A percentile compares a stretch with the other conserved stretches of the same genome.
phyloP scores from a whole-genome alignment of 2,888 invertebrate species.

The Netelia virgata region DNA sequence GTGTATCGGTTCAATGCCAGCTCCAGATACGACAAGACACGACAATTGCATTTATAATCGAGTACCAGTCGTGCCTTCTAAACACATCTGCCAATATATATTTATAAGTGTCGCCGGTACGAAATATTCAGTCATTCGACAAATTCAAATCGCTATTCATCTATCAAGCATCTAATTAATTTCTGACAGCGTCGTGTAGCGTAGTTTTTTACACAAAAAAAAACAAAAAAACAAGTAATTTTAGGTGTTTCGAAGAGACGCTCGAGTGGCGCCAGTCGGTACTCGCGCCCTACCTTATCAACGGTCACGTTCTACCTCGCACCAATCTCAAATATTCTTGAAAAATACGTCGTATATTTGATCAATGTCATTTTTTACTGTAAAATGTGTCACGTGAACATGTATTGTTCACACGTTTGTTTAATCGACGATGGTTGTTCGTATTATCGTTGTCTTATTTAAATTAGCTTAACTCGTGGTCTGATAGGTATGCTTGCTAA shows the following conservation, averaged over 20 bases:
- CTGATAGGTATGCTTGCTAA: not conserved
- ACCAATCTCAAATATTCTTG: not conserved
- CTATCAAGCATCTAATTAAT: too few species aligned
- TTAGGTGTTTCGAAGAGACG: too few species aligned
- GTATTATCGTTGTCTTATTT: not conserved
- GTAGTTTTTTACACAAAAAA: too few species aligned
- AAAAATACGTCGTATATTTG: not conserved
- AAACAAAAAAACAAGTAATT: not conserved
- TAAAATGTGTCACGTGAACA: too few species aligned
- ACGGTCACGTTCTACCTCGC: too few species aligned
- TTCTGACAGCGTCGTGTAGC: not conserved
- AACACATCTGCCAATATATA: too few species aligned
- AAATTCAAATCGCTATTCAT: not conserved
- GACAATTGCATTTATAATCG: conserved; percentile 33
- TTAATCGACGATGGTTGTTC: not conserved
- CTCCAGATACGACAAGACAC: not conserved
- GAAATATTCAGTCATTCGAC: conserved; percentile 2
- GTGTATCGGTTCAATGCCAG: not conserved
- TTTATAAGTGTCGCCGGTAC: not conserved
- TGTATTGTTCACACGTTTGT: not conserved
- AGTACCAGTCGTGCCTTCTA: not conserved
- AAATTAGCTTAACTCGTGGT: not conserved
- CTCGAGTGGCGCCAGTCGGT: too few species aligned
- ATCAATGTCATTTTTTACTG: not conserved
- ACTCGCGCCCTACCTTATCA: too few species aligned